Conservation (phyloP, 2,888 invertebrate genomes). For the Idaea aversata region DNA sequence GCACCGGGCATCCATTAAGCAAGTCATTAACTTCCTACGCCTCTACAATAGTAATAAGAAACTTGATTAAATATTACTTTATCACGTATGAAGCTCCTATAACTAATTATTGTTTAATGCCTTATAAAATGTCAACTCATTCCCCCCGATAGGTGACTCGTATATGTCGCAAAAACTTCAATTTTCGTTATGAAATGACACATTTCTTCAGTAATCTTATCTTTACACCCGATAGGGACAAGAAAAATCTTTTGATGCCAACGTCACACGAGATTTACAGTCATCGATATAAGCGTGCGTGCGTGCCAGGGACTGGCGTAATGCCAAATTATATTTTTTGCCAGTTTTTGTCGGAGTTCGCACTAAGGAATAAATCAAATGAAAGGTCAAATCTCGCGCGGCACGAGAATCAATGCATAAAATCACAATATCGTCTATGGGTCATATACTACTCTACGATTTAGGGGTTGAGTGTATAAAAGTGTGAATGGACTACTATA, state of each 20-base stretch:
- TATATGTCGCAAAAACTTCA: constrained; percentile 8
- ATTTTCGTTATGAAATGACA: constrained; percentile 18
- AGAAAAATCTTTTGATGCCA: constrained; percentile 40
- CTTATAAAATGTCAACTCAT: constrained; percentile 2
- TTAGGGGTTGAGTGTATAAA: constrained; percentile 18
- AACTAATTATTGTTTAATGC: background rate
- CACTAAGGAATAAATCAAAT: constrained; percentile 51
- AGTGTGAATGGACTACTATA: constrained; percentile 17
- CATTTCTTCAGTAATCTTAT: constrained; percentile 32
- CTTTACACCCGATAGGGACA: constrained; percentile 34
- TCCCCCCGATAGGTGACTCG: constrained; percentile 12
- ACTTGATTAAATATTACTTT: background rate
- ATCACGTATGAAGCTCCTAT: background rate
- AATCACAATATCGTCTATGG: constrained; percentile 35
- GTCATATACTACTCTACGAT: constrained; percentile 18
- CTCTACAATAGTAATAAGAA: background rate
- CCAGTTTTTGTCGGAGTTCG: constrained; percentile 54
- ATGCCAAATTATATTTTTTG: constrained; percentile 56
- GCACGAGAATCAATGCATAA: constrained; percentile 41
- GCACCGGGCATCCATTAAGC: background rate
- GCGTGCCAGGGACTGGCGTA: constrained; percentile 47
- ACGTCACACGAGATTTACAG: constrained; percentile 50
- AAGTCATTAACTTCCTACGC: background rate
- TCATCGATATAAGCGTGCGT: constrained; percentile 38
- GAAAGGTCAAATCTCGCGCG: constrained; percentile 40